A percentile compares a stretch with the other conserved stretches of the same genome.
These are phyloP conservation scores for Acronicta psi DNA, from an alignment of 2,888 invertebrate species.

Conservation along the genomic window DNA sequence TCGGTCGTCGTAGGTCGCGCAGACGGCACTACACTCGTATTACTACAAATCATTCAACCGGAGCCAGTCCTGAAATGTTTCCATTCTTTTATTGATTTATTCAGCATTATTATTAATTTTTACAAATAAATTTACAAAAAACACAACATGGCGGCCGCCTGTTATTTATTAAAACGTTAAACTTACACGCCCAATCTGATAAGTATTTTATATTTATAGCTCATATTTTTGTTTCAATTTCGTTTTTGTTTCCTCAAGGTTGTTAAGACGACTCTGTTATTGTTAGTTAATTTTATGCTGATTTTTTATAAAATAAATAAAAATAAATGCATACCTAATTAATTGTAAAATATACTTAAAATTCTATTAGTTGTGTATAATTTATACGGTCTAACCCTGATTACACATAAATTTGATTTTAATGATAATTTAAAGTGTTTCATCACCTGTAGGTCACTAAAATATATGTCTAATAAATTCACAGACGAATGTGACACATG, in stretches of 20 bases:
- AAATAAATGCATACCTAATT: slow-evolving; percentile 19
- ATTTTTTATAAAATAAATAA: slow-evolving; percentile 33
- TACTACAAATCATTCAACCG: slow-evolving; percentile 88
- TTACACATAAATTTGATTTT: slow-evolving; percentile 23
- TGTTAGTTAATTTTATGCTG: slow-evolving; percentile 47
- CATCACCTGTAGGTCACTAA: too few species aligned
- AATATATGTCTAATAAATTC: too few species aligned
- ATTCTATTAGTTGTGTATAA: too few species aligned
- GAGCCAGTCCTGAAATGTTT: slow-evolving; percentile 81
- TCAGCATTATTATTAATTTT: slow-evolving; percentile 87
- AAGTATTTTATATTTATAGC: slow-evolving; percentile 76
- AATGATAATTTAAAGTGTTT: slow-evolving; percentile 21
- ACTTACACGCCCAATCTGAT: slow-evolving; percentile 81
- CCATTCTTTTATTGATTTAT: slow-evolving; percentile 88
- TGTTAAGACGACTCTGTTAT: slow-evolving; percentile 54
- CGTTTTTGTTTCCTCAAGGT: slow-evolving; percentile 59
- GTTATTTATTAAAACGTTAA: slow-evolving; percentile 83
- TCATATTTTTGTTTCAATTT: slow-evolving; percentile 67
- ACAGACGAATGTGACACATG: too few species aligned
- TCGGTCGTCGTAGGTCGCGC: slow-evolving; percentile 46
- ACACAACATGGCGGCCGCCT: slow-evolving; percentile 63
- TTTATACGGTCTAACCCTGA: too few species aligned
- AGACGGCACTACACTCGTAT: slow-evolving; percentile 82
- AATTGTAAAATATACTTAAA: too few species aligned
- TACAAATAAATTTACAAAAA: slow-evolving; percentile 64